A percentile compares a stretch with the other conserved stretches of the same genome.
phyloP scores from a whole-genome alignment of 2,797 vertebrate genomes.

The Macropodus opercularis region DNA sequence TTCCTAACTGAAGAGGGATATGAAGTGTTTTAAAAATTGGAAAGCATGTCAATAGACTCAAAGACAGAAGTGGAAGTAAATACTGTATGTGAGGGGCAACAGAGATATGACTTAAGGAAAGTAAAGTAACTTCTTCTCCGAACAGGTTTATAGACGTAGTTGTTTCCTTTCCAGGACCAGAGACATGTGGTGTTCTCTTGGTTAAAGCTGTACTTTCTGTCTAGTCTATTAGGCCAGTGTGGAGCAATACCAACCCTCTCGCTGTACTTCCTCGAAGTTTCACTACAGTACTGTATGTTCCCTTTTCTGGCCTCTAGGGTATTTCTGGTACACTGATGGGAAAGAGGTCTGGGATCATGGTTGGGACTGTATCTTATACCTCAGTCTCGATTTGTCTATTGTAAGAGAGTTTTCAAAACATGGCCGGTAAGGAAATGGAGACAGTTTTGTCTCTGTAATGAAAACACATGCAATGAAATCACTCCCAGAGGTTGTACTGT shows the following conservation, averaged over 20 bases:
- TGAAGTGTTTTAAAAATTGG: constrained; percentile 36
- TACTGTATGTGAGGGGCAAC: constrained; percentile 34
- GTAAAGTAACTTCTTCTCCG: constrained; percentile 25
- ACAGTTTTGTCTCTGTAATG: constrained; percentile 46
- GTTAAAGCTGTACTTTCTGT: constrained; percentile 41
- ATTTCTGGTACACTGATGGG: constrained; percentile 25
- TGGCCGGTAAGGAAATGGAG: constrained; percentile 44
- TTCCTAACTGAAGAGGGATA: constrained; percentile 49
- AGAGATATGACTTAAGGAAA: constrained; percentile 16
- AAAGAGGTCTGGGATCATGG: neutral
- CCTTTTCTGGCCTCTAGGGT: constrained; percentile 23
- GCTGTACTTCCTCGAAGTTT: constrained; percentile 34
- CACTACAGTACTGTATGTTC: constrained; percentile 27
- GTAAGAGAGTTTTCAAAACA: constrained; percentile 45
- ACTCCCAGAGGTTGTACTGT: constrained; percentile 14
- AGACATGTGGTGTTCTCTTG: constrained; percentile 54
- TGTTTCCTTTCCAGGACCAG: constrained; percentile 16
- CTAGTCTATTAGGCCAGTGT: constrained; percentile 38
- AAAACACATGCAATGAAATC: constrained; percentile 23
- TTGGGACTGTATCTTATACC: constrained; percentile 10
- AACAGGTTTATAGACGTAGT: constrained; percentile 13
- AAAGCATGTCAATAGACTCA: constrained; percentile 23
- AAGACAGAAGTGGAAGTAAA: constrained; percentile 4
- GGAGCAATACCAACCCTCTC: constrained; percentile 28
- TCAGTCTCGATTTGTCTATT: constrained; percentile 22